Conservation (phyloP, 2,888 invertebrate genomes). For the Melinaea menophilus region DNA sequence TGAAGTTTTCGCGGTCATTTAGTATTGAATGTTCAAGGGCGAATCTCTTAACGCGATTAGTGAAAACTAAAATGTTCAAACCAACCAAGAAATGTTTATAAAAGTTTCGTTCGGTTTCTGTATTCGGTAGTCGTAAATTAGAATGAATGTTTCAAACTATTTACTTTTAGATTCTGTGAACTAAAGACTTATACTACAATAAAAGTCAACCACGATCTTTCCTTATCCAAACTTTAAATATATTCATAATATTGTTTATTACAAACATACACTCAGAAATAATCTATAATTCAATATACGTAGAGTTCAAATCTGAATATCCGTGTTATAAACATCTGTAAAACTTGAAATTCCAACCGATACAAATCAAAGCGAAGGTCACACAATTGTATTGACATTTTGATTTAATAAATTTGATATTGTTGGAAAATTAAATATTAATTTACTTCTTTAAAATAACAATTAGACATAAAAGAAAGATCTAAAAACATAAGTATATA, state of each 20-base stretch:
- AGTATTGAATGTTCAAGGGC: slow-evolving; percentile 5
- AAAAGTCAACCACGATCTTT: too few species aligned
- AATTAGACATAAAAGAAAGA: too few species aligned
- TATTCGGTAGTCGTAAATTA: too few species aligned
- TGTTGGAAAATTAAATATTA: not conserved
- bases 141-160: too few species aligned
- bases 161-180: too few species aligned
- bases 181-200: too few species aligned
- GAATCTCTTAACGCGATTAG: not conserved
- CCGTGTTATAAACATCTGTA: not conserved
- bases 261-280: not conserved
- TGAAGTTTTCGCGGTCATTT: slow-evolving; percentile 11
- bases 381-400: not conserved
- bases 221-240: not conserved
- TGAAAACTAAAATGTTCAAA: not conserved
- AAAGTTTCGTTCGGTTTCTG: not conserved
- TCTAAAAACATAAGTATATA: too few species aligned
- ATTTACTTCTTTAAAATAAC: not conserved
- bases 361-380: slow-evolving; percentile 13
- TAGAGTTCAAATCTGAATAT: not conserved
- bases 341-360: slow-evolving; percentile 15
- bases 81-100: not conserved
- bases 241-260: not conserved
- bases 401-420: not conserved
- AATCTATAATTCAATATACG: not conserved